Evolutionary conservation across 2,113 vertebrate species (phyloP).

Genomic region (Saimiri boliviensis): DNA sequence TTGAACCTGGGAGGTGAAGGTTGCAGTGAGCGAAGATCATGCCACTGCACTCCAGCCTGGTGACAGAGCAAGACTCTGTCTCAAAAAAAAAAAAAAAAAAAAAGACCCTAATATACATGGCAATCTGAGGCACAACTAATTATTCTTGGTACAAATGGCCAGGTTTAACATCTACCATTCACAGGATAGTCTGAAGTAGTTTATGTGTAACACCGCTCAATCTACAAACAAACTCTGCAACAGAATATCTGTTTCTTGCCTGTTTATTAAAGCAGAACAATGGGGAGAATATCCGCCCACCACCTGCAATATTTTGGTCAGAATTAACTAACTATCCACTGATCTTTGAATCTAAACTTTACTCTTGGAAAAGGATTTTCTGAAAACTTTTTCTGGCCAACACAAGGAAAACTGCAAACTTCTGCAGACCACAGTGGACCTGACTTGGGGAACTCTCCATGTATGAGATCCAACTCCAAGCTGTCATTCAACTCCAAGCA

Average conservation of each 20-base stretch:
- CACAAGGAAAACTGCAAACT: not conserved
- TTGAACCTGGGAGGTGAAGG: no score
- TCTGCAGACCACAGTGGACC: not conserved
- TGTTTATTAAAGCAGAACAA: slow-evolving; percentile 57
- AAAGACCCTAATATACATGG: not conserved
- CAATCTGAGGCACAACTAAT: not conserved
- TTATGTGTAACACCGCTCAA: slow-evolving; percentile 54
- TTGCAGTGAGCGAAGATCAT: no score
- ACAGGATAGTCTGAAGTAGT: slow-evolving; percentile 9
- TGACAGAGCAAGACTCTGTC: no score
- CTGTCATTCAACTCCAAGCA: not conserved
- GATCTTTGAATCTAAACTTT: slow-evolving; percentile 5
- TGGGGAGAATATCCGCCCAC: slow-evolving; percentile 49
- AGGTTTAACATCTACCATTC: slow-evolving; percentile 65
- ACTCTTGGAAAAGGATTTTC: slow-evolving; percentile 13
- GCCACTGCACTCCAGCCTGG: no score
- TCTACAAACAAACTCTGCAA: slow-evolving; percentile 47
- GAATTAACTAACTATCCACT: not conserved
- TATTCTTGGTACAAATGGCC: slow-evolving; percentile 54
- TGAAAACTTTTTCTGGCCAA: not conserved
- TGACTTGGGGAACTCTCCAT: not conserved
- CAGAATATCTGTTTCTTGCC: slow-evolving; percentile 54
- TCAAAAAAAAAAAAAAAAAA: no score
- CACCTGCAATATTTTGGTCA: not conserved
- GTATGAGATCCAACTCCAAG: not conserved